These are phyloP conservation scores for Cyphomyrus plagiostoma DNA, from an alignment of 2,113 vertebrate genomes.

Conservation along the genomic window DNA sequence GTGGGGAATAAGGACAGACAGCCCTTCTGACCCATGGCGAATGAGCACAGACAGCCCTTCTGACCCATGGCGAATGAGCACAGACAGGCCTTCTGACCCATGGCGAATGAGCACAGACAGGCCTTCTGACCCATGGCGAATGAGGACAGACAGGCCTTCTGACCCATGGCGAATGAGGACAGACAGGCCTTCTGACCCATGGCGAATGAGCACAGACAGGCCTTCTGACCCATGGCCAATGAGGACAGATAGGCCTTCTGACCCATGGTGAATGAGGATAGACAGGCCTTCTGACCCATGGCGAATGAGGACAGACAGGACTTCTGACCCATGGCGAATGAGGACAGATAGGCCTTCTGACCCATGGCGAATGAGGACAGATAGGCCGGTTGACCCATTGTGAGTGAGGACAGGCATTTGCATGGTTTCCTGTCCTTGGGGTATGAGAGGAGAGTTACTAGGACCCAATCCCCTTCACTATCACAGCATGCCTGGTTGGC, in stretches of 20 bases:
- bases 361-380: background rate
- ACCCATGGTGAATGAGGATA: background rate
- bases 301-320: background rate
- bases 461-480: background rate
- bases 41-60: background rate
- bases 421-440: background rate
- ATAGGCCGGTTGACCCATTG: background rate
- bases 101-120: background rate
- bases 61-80: background rate
- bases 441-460: background rate
- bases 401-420: background rate
- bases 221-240: fast-evolving
- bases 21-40: fast-evolving
- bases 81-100: background rate
- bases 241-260: background rate
- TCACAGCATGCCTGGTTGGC: background rate
- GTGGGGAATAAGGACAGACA: background rate
- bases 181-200: background rate
- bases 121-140: too few relatives aligned
- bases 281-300: background rate
- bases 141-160: background rate
- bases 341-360: background rate
- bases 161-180: too few relatives aligned
- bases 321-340: fast-evolving
- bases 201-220: background rate